phyloP scores from a whole-genome alignment of 2,888 invertebrate genomes.

The Megalurothrips usitatus region DNA sequence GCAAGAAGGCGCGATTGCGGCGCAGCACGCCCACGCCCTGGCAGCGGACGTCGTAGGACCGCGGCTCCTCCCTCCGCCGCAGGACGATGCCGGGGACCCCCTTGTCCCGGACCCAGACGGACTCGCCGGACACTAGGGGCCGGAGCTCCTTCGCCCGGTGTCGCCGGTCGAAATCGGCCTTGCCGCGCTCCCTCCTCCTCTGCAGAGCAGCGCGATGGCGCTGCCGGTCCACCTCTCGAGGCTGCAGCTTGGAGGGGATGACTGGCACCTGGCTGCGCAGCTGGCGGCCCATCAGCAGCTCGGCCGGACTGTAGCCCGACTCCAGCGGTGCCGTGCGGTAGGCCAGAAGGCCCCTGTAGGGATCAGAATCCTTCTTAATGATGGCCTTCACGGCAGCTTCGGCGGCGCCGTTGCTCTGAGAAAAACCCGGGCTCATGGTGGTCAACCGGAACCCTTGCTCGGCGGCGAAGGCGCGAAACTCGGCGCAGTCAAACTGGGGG shows the following conservation, averaged over 20 bases:
- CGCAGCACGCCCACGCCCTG: neutral
- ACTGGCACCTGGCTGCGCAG: slow-evolving; percentile 38
- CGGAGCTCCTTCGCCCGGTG: slow-evolving; percentile 36
- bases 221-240: neutral
- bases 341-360: slow-evolving; percentile 38
- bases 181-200: slow-evolving; percentile 33
- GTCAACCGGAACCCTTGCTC: slow-evolving; percentile 36
- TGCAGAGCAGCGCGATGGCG: slow-evolving; percentile 27
- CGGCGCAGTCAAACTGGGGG: slow-evolving; percentile 36
- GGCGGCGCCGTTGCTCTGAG: slow-evolving; percentile 38
- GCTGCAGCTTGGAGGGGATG: neutral
- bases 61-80: slow-evolving; percentile 28
- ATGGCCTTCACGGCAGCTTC: slow-evolving; percentile 38
- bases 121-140: slow-evolving; percentile 35
- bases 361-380: slow-evolving; percentile 39
- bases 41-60: slow-evolving; percentile 30
- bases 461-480: slow-evolving; percentile 37
- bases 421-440: slow-evolving; percentile 37
- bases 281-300: slow-evolving; percentile 40
- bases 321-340: slow-evolving; percentile 38
- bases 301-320: slow-evolving; percentile 40
- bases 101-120: slow-evolving; percentile 39
- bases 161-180: slow-evolving; percentile 36
- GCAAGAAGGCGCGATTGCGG: neutral
- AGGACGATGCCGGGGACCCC: slow-evolving; percentile 35